Evolutionary conservation across 2,113 vertebrate genomes (phyloP), one percentile per base, ranked within the genome.

Genomic region (Rhabdomys dilectus): DNA sequence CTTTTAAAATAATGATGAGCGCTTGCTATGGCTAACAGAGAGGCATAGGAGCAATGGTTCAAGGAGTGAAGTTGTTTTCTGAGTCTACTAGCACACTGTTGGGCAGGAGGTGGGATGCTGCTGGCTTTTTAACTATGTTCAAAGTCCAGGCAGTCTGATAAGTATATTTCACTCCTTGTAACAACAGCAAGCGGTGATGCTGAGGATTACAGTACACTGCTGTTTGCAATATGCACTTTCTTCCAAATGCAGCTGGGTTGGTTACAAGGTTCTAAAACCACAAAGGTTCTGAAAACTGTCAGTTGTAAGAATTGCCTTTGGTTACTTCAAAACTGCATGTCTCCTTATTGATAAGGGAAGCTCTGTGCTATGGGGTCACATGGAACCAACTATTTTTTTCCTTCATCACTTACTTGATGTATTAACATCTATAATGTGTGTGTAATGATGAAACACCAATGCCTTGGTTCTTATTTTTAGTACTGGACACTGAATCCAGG

Each of bases 1-100:
- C 85, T 97, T 97, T 97, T 97, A 60, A 89, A 94, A 89, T 81
- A 96, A 70, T 60, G 17, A 73, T 93, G 91, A 95, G 72, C 42
- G 58, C 89, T 97, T 94, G 51, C 78, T 82, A 2, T 81, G 62
- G 95, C 60, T 96, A 89, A 81, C 9, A 3, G 0, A 91, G 78
- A 96, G 39, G 78, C 19, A 89, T 12, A 22, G 13, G 87, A 82
- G 58, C 82, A 16, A 17, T 21, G 5, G 89, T 96, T 95, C 88
- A 96, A 91, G 97, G 17, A 62, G 21, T 82, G 12, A 89, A 66
- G 91, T 53, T 96, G 73, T 64, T 96, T 94, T 92, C 91, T 96
- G 45, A 97, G 87, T 94, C 84, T 86, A 82, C 34, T 17, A 88
- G 66, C 45, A 88, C 82, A 56, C 89, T 95, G 92, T 93, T 87